phyloP scores from a whole-genome alignment of 2,888 invertebrate species.

The Conchocele bisecta region DNA sequence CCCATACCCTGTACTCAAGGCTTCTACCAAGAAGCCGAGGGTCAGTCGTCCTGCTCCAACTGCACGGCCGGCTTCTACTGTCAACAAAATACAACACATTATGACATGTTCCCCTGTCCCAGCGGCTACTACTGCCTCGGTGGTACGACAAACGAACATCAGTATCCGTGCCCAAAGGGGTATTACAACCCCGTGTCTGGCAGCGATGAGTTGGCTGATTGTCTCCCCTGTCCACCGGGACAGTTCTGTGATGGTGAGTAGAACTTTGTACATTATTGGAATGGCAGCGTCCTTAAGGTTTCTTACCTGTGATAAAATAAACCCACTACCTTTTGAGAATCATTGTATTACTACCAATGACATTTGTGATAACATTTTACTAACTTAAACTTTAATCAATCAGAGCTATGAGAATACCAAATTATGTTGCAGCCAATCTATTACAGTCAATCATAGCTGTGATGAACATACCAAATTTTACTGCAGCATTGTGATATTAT shows the following conservation, averaged over 20 bases:
- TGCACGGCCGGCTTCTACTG: slow-evolving; percentile 80
- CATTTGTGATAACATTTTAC: too few species aligned
- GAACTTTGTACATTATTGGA: too few species aligned
- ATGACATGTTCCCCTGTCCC: slow-evolving; percentile 72
- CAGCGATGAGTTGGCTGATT: slow-evolving; percentile 66
- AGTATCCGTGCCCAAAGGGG: slow-evolving; percentile 77
- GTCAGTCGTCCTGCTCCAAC: slow-evolving; percentile 68
- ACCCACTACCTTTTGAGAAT: too few species aligned
- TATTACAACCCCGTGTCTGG: slow-evolving; percentile 76
- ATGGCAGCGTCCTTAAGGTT: too few species aligned
- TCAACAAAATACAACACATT: slow-evolving; percentile 73
- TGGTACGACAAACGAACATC: slow-evolving; percentile 71
- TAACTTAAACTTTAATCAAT: too few species aligned
- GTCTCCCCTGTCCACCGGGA: slow-evolving; percentile 78
- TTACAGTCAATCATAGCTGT: too few species aligned
- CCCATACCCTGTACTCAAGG: slow-evolving; percentile 77
- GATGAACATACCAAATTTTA: too few species aligned
- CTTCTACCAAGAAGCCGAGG: slow-evolving; percentile 69
- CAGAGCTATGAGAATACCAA: too few species aligned
- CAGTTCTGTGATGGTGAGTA: slow-evolving; percentile 77
- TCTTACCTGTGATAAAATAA: too few species aligned
- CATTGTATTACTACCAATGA: too few species aligned
- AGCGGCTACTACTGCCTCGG: slow-evolving; percentile 78
- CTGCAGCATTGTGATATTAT: too few species aligned
- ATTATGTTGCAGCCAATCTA: too few species aligned